A percentile compares a stretch with the other conserved stretches of the same genome.
These are phyloP conservation scores for Calosoma granatense DNA, from an alignment of 1,140 invertebrate species.

Conservation along the genomic window DNA sequence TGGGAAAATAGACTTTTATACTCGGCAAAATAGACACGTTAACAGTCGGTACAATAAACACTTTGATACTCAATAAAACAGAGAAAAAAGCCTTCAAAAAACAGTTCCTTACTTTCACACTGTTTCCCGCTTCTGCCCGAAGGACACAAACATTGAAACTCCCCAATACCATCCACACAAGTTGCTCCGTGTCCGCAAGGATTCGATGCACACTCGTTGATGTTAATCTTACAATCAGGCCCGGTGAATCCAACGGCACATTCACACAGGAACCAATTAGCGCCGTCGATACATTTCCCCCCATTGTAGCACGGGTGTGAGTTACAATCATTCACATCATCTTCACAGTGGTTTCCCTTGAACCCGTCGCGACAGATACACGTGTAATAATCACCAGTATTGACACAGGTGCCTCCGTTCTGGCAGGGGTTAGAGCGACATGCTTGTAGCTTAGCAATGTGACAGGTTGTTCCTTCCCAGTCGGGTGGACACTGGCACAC, in stretches of 20 bases:
- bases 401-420: conserved; percentile 67
- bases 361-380: conserved; percentile 59
- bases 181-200: conserved; percentile 79
- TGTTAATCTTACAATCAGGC: conserved; percentile 59
- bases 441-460: conserved; percentile 57
- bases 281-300: conserved; percentile 68
- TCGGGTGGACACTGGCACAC: conserved; percentile 50
- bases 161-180: conserved; percentile 65
- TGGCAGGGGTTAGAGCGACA: conserved; percentile 59
- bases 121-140: conserved; percentile 58
- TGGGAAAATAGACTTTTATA: too few relatives aligned
- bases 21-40: too few relatives aligned
- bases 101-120: conserved; percentile 45
- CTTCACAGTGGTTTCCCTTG: conserved; percentile 49
- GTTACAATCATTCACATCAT: conserved; percentile 55
- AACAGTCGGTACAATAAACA: too few relatives aligned
- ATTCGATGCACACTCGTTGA: conserved; percentile 65
- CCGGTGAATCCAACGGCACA: conserved; percentile 68
- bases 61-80: too few relatives aligned
- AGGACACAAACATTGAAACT: conserved; percentile 72
- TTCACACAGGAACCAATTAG: conserved; percentile 66
- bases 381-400: conserved; percentile 55
- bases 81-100: background rate
- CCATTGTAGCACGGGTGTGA: conserved; percentile 61
- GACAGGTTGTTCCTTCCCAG: conserved; percentile 60